Conservation (phyloP, 2,113 vertebrate genomes). For the Siphamia tubifer region DNA sequence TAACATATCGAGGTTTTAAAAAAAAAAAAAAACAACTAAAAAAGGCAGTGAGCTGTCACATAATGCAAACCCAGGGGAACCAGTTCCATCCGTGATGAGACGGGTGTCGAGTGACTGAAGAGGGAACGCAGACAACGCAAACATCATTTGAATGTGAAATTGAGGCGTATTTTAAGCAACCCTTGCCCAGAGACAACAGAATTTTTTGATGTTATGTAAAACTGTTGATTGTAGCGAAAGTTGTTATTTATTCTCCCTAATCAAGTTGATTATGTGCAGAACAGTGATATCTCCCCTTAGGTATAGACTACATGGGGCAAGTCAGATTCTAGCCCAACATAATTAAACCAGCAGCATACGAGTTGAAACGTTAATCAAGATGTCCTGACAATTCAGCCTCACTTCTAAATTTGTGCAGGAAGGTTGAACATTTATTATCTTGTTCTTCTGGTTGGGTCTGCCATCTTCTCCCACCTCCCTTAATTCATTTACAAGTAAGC, state of each 20-base stretch:
- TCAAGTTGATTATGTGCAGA: constrained; percentile 40
- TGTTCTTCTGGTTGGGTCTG: not conserved
- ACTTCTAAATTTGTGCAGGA: not conserved
- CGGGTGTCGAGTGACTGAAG: constrained; percentile 1
- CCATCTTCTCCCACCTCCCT: not conserved
- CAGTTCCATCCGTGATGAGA: constrained; percentile 34
- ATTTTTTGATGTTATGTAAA: constrained; percentile 38
- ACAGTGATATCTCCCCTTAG: constrained; percentile 15
- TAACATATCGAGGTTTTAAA: constrained; percentile 23
- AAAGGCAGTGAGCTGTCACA: constrained; percentile 53
- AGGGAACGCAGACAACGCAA: constrained; percentile 7
- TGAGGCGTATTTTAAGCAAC: constrained; percentile 9
- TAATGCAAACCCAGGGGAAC: constrained; percentile 30
- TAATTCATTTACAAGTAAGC: constrained; percentile 12
- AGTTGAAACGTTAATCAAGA: constrained; percentile 39
- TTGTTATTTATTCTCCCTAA: constrained; percentile 19
- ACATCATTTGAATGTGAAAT: constrained; percentile 17
- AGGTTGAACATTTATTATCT: not conserved
- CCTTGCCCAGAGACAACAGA: constrained; percentile 26
- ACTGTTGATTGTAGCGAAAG: constrained; percentile 31
- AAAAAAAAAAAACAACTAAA: not conserved
- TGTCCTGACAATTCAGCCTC: constrained; percentile 22
- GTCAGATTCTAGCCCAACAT: constrained; percentile 21
- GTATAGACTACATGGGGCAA: constrained; percentile 11
- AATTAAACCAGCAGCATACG: constrained; percentile 40